phyloP scores from a whole-genome alignment of 2,797 vertebrate species.

The Iguana delicatissima region DNA sequence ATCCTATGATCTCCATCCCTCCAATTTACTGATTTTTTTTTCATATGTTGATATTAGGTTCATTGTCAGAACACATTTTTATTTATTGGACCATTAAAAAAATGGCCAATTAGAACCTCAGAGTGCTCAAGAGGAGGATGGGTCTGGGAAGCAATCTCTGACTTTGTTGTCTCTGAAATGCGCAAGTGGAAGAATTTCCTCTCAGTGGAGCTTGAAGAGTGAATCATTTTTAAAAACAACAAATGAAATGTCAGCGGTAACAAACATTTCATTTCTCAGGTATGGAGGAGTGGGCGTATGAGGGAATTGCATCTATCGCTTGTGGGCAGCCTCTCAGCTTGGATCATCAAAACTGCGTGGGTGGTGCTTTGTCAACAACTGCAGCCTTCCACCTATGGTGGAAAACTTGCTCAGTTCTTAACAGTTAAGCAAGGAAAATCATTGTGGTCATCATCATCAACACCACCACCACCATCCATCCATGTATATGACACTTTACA shows the following conservation, averaged over 20 bases:
- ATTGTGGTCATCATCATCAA: background rate
- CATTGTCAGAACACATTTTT: background rate
- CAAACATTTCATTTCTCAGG: constrained; percentile 29
- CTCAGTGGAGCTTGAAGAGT: background rate
- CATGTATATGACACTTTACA: background rate
- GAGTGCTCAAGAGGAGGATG: background rate
- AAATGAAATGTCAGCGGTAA: constrained; percentile 29
- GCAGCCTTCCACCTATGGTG: background rate
- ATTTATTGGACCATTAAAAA: background rate
- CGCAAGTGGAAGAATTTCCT: background rate
- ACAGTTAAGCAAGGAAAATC: background rate
- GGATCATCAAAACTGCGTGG: constrained; percentile 14
- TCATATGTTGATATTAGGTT: background rate
- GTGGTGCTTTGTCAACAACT: background rate
- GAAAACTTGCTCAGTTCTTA: background rate
- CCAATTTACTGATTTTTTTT: background rate
- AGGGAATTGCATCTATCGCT: background rate
- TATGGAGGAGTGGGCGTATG: background rate
- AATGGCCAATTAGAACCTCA: background rate
- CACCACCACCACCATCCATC: background rate
- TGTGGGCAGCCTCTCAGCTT: background rate
- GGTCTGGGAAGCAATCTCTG: background rate
- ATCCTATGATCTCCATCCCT: background rate
- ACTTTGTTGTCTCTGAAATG: background rate
- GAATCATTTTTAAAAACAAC: background rate